Evolutionary conservation across 2,113 vertebrate genomes (phyloP).

Genomic region (Hypocryptadius cinnamomeus): DNA sequence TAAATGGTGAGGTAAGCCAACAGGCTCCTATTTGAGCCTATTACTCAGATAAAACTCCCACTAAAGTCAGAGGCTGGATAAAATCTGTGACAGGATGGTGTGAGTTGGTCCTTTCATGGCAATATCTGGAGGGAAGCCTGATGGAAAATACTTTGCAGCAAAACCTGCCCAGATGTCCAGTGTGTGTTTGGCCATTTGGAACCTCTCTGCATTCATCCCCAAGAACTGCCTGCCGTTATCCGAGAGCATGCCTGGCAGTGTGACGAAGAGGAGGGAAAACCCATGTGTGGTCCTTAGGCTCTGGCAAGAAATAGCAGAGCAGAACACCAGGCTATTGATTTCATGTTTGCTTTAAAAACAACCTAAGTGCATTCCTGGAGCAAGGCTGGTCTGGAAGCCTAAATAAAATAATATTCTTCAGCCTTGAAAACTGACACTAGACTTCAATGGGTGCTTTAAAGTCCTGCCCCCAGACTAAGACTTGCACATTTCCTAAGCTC

Average conservation of each 20-base stretch:
- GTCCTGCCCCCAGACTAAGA: conserved; percentile 13
- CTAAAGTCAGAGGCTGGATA: neutral
- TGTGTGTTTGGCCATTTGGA: neutral
- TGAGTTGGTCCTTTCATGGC: conserved; percentile 26
- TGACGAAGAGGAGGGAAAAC: conserved; percentile 7
- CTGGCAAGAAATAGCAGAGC: conserved; percentile 54
- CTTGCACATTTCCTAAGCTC: conserved; percentile 39
- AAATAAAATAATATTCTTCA: conserved; percentile 66
- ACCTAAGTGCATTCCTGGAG: conserved; percentile 60
- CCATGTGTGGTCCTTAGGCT: conserved; percentile 35
- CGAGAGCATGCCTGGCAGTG: neutral
- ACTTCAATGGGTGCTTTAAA: conserved; percentile 56
- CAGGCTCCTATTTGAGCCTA: neutral
- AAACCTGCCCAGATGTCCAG: conserved; percentile 20
- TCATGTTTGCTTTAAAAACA: conserved; percentile 64
- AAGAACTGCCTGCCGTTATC: neutral
- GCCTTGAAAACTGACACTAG: conserved; percentile 60
- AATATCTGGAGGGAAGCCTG: conserved; percentile 22
- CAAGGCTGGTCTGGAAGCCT: conserved; percentile 56
- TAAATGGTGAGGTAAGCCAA: neutral
- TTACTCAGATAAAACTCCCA: neutral
- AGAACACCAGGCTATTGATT: conserved; percentile 38
- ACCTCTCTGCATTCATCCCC: neutral
- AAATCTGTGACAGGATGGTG: neutral
- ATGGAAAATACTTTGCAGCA: conserved; percentile 36